Percentiles rank a stretch among this genome's conserved stretches.
Conservation (phyloP, 2,113 vertebrate species). For the Colossoma macropomum region DNA sequence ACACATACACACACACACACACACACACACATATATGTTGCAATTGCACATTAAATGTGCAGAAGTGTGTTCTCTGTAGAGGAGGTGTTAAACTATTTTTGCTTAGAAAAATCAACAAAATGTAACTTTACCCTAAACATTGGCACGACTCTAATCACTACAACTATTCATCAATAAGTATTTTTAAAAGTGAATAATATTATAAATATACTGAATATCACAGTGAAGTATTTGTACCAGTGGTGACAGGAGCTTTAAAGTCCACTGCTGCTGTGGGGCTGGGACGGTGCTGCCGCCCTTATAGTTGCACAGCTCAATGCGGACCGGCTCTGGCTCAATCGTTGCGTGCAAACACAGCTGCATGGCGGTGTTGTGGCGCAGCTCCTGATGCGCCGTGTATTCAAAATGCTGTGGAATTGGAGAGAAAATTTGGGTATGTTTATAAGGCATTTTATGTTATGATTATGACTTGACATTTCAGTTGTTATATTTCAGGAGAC, state of each 20-base stretch:
- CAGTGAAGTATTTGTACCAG: neutral
- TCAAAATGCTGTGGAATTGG: conserved; percentile 82
- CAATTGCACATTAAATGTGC: too few relatives aligned
- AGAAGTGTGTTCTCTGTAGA: too few relatives aligned
- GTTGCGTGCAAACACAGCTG: conserved; percentile 79
- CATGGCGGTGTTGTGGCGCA: conserved; percentile 81
- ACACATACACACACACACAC: too few relatives aligned
- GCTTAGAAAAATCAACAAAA: too few relatives aligned
- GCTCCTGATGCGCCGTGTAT: conserved; percentile 81
- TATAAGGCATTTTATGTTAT: neutral
- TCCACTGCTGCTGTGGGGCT: conserved; percentile 80
- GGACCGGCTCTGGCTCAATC: conserved; percentile 30
- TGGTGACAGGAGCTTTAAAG: conserved; percentile 70
- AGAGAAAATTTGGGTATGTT: neutral
- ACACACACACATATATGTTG: too few relatives aligned
- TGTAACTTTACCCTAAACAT: too few relatives aligned
- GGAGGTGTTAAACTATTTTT: too few relatives aligned
- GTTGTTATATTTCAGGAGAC: neutral
- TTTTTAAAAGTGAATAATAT: too few relatives aligned
- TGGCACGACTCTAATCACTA: too few relatives aligned
- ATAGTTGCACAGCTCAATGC: conserved; percentile 74
- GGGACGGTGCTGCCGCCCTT: conserved; percentile 70
- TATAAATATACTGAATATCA: too few relatives aligned
- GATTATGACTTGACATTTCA: neutral
- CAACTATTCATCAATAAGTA: too few relatives aligned